Conservation (phyloP, 2,888 invertebrate genomes). For the Tachina grossa region DNA sequence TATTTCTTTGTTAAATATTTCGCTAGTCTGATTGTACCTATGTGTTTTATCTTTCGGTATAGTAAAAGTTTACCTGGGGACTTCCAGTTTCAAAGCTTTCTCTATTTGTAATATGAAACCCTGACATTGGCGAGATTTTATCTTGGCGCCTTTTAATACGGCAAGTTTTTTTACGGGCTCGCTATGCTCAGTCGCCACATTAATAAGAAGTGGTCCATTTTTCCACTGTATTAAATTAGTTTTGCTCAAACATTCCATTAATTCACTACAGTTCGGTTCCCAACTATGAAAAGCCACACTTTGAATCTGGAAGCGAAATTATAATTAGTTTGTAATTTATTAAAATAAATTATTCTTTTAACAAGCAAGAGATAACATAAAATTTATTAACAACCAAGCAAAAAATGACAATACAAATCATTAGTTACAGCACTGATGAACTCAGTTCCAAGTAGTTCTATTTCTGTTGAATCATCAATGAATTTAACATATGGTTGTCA, state of each 20-base stretch:
- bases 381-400: too few species aligned
- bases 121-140: constrained; percentile 75
- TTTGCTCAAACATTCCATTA: constrained; percentile 76
- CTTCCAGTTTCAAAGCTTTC: constrained; percentile 65
- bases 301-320: constrained; percentile 72
- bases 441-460: too few species aligned
- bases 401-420: too few species aligned
- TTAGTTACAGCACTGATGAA: too few species aligned
- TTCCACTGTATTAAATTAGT: constrained; percentile 77
- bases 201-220: constrained; percentile 76
- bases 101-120: constrained; percentile 75
- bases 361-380: not conserved
- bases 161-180: constrained; percentile 74
- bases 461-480: too few species aligned
- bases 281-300: constrained; percentile 79
- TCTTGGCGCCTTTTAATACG: constrained; percentile 67
- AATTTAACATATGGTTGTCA: too few species aligned
- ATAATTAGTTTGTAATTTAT: not conserved
- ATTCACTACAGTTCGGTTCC: constrained; percentile 74
- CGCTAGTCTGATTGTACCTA: too few species aligned
- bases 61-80: constrained; percentile 69
- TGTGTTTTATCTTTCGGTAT: not conserved
- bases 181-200: constrained; percentile 74
- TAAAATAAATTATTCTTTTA: not conserved
- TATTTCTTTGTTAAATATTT: too few species aligned